Percentiles rank a stretch among this genome's conserved stretches.
Evolutionary conservation across 2,888 invertebrate species (phyloP).

Genomic region (Lasius platythorax): DNA sequence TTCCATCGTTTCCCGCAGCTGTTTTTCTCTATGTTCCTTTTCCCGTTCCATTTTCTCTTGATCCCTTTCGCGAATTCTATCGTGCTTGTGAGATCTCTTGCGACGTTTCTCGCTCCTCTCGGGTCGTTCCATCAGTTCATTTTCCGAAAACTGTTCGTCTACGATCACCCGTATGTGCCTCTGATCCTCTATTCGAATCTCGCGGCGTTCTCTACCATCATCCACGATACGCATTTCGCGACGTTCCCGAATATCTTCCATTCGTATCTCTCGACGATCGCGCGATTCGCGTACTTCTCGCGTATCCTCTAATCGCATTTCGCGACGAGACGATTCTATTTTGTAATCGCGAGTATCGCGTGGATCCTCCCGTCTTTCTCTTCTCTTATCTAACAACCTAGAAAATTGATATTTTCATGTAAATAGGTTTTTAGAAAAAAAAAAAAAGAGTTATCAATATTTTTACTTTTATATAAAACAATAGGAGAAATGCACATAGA

Average conservation of each 20-base stretch:
- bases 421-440: conserved; percentile 35
- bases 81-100: conserved; percentile 87
- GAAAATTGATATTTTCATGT: conserved; percentile 62
- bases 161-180: conserved; percentile 75
- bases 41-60: conserved; percentile 81
- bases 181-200: conserved; percentile 79
- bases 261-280: conserved; percentile 80
- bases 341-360: conserved; percentile 81
- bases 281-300: conserved; percentile 76
- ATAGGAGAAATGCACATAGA: background rate
- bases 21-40: conserved; percentile 82
- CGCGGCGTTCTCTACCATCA: conserved; percentile 78
- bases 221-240: conserved; percentile 79
- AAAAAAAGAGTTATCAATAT: background rate
- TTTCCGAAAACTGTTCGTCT: conserved; percentile 80
- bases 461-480: background rate
- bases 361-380: conserved; percentile 83
- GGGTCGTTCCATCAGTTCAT: conserved; percentile 77
- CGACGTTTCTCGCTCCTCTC: conserved; percentile 79
- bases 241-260: conserved; percentile 83
- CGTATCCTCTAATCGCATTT: conserved; percentile 79
- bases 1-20: conserved; percentile 81
- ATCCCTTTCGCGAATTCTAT: conserved; percentile 87
- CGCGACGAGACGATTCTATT: conserved; percentile 79
- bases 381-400: conserved; percentile 83